Evolutionary conservation across 92 coral and sea anemone species (phyloP).

Genomic region (Diadumene lineata): DNA sequence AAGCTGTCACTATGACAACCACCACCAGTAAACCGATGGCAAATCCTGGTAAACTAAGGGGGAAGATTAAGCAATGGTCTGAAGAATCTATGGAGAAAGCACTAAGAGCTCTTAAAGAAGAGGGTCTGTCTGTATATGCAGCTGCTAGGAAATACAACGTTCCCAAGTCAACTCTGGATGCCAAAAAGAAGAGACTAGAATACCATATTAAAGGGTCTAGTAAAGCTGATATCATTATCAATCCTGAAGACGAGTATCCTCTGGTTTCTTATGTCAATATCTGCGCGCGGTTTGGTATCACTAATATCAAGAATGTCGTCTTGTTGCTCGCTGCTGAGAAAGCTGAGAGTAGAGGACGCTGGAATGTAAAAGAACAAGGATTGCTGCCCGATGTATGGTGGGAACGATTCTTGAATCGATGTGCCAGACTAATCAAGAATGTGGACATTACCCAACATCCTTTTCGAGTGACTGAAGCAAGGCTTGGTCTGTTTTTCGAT

Average conservation of each 20-base stretch:
- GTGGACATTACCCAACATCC: constrained; percentile 13
- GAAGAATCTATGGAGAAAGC: constrained; percentile 38
- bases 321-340: constrained; percentile 35
- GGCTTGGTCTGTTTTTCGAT: constrained; percentile 20
- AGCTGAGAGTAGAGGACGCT: constrained; percentile 11
- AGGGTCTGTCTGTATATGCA: constrained; percentile 17
- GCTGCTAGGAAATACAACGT: constrained; percentile 38
- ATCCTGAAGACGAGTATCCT: constrained; percentile 24
- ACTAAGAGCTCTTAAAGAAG: constrained; percentile 11
- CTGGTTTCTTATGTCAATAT: constrained; percentile 32
- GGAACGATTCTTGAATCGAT: constrained; percentile 21
- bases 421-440: constrained; percentile 12
- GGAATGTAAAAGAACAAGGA: constrained; percentile 23
- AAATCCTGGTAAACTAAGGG: background rate
- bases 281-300: constrained; percentile 36
- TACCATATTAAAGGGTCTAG: background rate
- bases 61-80: constrained; percentile 24
- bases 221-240: constrained; percentile 23
- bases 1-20: background rate
- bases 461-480: constrained; percentile 8
- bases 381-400: constrained; percentile 36
- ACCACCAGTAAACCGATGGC: background rate
- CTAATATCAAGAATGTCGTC: constrained; percentile 19
- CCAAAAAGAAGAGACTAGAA: constrained; percentile 10
- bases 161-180: constrained; percentile 25